Base-by-base conservation (phyloP, 2,888 invertebrate genomes). In the Heliconius ismenius region DNA sequence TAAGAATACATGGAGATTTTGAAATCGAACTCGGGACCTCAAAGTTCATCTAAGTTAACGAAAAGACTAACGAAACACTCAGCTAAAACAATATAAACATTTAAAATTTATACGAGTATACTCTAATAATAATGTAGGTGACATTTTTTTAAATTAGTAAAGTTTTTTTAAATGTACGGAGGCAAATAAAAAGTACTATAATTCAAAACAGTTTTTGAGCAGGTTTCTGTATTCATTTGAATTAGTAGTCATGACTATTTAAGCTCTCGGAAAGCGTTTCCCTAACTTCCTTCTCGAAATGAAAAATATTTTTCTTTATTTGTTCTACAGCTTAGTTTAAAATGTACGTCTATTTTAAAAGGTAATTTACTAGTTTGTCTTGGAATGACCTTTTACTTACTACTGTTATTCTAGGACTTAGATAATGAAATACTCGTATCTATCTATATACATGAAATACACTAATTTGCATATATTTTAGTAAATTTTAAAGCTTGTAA, bases 231-330 rank as follows among this genome's bases (percentile, higher is more conserved):
- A 70, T 70, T 70, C 69, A 70, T 70, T 70, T 70, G 54, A 70
- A 70, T 70, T 70, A 70, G 69, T 70, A 70, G 69, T 70, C 69
- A 70, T 70, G 69, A 70, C 54, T 70, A 49, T 70, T 70, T 54
- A 70, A 70, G 69, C 69, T 70, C 69, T 70, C 28, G 54, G 54
- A 70, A 65, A 65, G 32, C 69, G 54, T 32, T 54, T 58, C 32
- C 54, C 54, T 32, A 54, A 70, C 69, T 70, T 70, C 69, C 69
- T 70, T 70, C 32, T 32, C n/a, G 54, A n/a, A 70, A 54, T 54
- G 69, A 49, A 70, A 70, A 70, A 70, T 70, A 70, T 54, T 70
- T 70, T 58, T 70, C 69, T 32, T 54, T 58, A 70, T 70, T 70
- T 70, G 54, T 70, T 70, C 32, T 70, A 58, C 54, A n/a, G 28